phyloP scores from a whole-genome alignment of 2,113 vertebrate species.

The Ceratotherium simum region DNA sequence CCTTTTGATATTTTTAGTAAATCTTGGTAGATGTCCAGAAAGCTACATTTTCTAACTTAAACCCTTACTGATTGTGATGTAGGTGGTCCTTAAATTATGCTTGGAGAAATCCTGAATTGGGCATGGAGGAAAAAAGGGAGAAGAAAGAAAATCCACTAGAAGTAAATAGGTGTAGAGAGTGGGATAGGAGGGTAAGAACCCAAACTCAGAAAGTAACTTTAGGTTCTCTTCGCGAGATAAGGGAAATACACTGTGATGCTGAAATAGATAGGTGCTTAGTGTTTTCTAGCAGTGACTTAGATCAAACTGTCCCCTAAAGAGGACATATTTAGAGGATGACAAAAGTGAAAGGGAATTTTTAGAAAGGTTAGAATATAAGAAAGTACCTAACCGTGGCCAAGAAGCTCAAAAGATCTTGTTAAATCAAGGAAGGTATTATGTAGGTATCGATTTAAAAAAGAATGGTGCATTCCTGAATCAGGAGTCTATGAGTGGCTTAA shows the following conservation, averaged over 20 bases:
- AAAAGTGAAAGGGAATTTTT: slow-evolving; percentile 48
- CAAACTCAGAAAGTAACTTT: not conserved
- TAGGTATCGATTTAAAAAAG: slow-evolving; percentile 38
- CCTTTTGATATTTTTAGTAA: not conserved
- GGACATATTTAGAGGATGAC: not conserved
- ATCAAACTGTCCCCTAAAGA: not conserved
- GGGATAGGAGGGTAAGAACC: not conserved
- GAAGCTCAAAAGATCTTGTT: not conserved
- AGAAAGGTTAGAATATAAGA: slow-evolving; percentile 47
- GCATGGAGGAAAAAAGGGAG: not conserved
- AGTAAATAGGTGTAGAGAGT: not conserved
- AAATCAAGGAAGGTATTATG: slow-evolving; percentile 44
- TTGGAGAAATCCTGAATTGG: not conserved
- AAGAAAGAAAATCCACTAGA: slow-evolving; percentile 25
- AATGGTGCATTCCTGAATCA: not conserved
- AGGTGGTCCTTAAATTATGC: not conserved
- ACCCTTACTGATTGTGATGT: not conserved
- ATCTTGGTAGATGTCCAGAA: not conserved
- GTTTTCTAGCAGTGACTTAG: not conserved
- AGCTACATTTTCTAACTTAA: not conserved
- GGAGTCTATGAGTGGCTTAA: slow-evolving; percentile 38
- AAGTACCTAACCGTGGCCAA: not conserved
- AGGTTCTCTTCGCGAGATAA: not conserved
- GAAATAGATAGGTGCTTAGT: not conserved
- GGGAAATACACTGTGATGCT: not conserved